Evolutionary conservation across 2,888 invertebrate genomes (phyloP).

Genomic region (Autographa pulchrina): DNA sequence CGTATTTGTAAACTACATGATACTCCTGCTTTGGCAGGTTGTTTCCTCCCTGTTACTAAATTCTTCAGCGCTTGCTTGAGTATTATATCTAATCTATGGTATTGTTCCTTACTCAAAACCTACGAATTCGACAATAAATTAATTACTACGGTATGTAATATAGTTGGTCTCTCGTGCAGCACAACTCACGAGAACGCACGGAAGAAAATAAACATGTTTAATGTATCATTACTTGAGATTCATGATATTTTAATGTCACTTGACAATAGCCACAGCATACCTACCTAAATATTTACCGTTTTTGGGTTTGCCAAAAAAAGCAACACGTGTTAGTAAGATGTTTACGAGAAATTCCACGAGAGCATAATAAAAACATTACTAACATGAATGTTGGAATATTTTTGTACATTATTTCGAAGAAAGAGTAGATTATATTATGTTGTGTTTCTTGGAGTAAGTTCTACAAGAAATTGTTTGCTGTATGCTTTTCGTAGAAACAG

Average conservation of each 20-base stretch:
- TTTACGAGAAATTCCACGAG: constrained; percentile 46
- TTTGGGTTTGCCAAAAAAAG: constrained; percentile 46
- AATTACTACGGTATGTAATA: no score
- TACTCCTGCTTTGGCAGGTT: no score
- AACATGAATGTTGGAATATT: constrained; percentile 20
- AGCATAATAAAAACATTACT: constrained; percentile 23
- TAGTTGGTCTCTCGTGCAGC: constrained; percentile 11
- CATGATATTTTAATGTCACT: constrained; percentile 53
- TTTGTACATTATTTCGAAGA: constrained; percentile 1
- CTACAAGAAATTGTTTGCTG: neutral
- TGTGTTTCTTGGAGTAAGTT: neutral
- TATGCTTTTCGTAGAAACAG: neutral
- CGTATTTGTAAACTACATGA: neutral
- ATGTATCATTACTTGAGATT: constrained; percentile 46
- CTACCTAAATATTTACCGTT: constrained; percentile 51
- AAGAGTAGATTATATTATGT: neutral
- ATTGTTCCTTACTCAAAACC: no score
- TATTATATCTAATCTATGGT: no score
- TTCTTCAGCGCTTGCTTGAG: neutral
- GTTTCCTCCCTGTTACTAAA: neutral
- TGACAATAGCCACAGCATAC: constrained; percentile 30
- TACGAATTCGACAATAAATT: no score
- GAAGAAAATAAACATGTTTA: constrained; percentile 48
- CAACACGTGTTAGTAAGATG: constrained; percentile 51
- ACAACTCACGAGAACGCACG: constrained; percentile 46